Evolutionary conservation across 2,888 invertebrate genomes (phyloP).

Genomic region (Nymphalis polychloros): DNA sequence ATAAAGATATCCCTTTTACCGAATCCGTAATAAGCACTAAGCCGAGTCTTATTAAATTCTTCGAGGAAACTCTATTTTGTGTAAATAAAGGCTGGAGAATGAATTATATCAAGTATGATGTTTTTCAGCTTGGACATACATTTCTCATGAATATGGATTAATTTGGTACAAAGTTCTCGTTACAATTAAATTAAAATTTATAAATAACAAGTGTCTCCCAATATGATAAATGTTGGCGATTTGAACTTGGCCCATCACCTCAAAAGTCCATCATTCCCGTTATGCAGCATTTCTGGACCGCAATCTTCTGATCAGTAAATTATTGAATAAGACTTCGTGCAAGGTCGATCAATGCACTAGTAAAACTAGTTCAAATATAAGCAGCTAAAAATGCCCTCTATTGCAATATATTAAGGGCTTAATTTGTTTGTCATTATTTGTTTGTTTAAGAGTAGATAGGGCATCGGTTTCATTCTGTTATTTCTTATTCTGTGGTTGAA

Average conservation of each 20-base stretch:
- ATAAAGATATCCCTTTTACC: no score
- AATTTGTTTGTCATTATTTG: conserved; percentile 18
- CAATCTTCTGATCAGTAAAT: conserved; percentile 64
- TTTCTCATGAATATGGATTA: no score
- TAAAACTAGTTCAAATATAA: conserved; percentile 5
- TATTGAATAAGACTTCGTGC: conserved; percentile 57
- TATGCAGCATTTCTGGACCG: conserved; percentile 63
- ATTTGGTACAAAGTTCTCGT: no score
- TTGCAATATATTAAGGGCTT: background rate
- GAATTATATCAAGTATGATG: no score
- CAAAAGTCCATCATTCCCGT: conserved; percentile 54
- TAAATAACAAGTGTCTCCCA: no score
- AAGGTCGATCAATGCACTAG: conserved; percentile 39
- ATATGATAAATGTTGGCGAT: no score
- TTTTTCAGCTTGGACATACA: no score
- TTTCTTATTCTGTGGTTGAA: conserved; percentile 35
- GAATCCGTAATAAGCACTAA: no score
- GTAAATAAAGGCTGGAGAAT: no score
- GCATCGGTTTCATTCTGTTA: conserved; percentile 15
- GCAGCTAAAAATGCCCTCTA: conserved; percentile 27
- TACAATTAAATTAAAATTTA: no score
- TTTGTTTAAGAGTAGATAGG: conserved; percentile 18
- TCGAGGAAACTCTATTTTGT: no score
- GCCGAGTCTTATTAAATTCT: no score
- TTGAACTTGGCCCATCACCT: conserved; percentile 24